A percentile compares a stretch with the other conserved stretches of the same genome.
phyloP scores from a whole-genome alignment of 2,113 vertebrate species.

The Apodemus sylvaticus region DNA sequence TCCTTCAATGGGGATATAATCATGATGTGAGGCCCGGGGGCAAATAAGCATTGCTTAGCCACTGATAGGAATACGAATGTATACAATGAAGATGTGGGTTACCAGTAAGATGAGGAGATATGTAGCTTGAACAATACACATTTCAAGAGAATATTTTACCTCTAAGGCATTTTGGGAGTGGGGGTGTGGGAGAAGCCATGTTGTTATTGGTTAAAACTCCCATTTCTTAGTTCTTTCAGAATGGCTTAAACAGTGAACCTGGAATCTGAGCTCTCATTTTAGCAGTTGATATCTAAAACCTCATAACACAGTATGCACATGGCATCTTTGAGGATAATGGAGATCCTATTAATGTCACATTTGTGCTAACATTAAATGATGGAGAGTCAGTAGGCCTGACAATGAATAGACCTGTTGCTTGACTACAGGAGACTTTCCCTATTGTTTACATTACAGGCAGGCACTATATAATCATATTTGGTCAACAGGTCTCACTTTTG shows the following conservation, averaged over 20 bases:
- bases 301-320: neutral
- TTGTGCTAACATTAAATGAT: neutral
- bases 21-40: slow-evolving; percentile 38
- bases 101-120: neutral
- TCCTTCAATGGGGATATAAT: neutral
- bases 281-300: neutral
- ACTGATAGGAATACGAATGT: slow-evolving; percentile 35
- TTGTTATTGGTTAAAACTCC: slow-evolving; percentile 17
- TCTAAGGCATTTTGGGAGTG: neutral
- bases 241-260: neutral
- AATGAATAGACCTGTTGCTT: neutral
- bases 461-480: neutral
- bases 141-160: slow-evolving; percentile 54
- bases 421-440: accelerated
- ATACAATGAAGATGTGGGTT: slow-evolving; percentile 31
- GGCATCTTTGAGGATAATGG: neutral
- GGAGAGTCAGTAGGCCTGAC: accelerated
- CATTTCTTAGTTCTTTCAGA: neutral
- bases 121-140: slow-evolving; percentile 16
- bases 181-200: neutral
- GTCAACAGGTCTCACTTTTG: neutral
- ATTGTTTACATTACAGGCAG: neutral
- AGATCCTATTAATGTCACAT: neutral
- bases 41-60: slow-evolving; percentile 35
- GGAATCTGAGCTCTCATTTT: neutral